Percentiles rank a stretch among this genome's conserved stretches.
Evolutionary conservation across 2,888 invertebrate genomes (phyloP).

Genomic region (Diaprepes abbreviatus): DNA sequence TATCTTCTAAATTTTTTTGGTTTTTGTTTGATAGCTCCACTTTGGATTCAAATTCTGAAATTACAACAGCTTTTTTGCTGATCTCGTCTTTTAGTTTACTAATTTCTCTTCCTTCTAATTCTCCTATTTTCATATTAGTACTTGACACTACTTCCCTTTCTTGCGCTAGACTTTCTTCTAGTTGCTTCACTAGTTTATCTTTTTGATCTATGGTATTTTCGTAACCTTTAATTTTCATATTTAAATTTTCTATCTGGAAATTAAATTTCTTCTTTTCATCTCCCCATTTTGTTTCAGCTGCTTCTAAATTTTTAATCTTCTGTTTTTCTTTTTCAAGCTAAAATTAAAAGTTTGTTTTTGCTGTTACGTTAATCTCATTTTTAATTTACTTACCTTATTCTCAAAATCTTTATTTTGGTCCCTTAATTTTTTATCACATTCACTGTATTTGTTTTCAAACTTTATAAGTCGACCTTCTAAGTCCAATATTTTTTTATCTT

Average conservation of each 20-base stretch:
- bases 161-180: slow-evolving; percentile 71
- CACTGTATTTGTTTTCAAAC: slow-evolving; percentile 76
- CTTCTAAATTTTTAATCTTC: slow-evolving; percentile 61
- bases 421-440: slow-evolving; percentile 73
- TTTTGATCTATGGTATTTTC: slow-evolving; percentile 74
- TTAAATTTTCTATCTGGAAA: slow-evolving; percentile 71
- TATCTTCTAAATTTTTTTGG: slow-evolving; percentile 65
- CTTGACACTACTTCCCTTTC: slow-evolving; percentile 67
- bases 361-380: not conserved
- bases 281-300: slow-evolving; percentile 70
- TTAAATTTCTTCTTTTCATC: slow-evolving; percentile 69
- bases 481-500: slow-evolving; percentile 74
- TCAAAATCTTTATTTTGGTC: slow-evolving; percentile 74
- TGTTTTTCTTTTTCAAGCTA: slow-evolving; percentile 63
- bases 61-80: slow-evolving; percentile 57
- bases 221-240: slow-evolving; percentile 73
- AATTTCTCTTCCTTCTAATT: slow-evolving; percentile 59
- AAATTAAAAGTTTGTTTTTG: slow-evolving; percentile 16
- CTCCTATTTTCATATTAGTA: slow-evolving; percentile 59
- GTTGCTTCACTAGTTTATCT: slow-evolving; percentile 74
- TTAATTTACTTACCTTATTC: slow-evolving; percentile 69
- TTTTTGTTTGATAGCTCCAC: slow-evolving; percentile 58
- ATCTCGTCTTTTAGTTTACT: slow-evolving; percentile 61
- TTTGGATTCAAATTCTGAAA: slow-evolving; percentile 63
- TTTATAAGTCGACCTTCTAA: slow-evolving; percentile 78